These are phyloP conservation scores for Heliconius himera DNA, from an alignment of 1,140 invertebrate genomes.

Conservation along the genomic window DNA sequence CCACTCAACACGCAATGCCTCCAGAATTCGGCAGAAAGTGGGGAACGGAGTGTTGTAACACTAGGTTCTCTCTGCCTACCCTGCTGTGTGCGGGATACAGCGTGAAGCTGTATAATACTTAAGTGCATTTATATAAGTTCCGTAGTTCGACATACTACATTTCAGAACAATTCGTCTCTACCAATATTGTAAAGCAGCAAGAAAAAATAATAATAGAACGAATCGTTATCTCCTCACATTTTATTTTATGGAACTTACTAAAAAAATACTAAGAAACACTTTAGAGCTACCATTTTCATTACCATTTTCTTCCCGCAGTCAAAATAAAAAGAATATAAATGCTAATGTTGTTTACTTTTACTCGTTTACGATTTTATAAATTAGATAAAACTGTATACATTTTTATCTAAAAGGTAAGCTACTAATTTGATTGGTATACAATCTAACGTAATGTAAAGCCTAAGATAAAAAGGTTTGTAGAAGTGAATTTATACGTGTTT, in stretches of 20 bases:
- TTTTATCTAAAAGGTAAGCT: slow-evolving; percentile 40
- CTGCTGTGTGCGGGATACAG: too few relatives aligned
- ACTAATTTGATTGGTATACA: slow-evolving; percentile 60
- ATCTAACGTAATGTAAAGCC: slow-evolving; percentile 35
- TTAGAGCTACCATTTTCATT: not conserved
- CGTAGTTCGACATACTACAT: too few relatives aligned
- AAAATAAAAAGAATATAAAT: slow-evolving; percentile 15
- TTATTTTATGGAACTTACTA: not conserved
- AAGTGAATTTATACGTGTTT: not conserved
- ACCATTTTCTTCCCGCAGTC: not conserved
- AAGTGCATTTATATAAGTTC: too few relatives aligned
- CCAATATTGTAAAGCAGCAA: too few relatives aligned
- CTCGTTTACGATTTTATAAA: slow-evolving; percentile 24
- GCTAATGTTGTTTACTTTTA: slow-evolving; percentile 1
- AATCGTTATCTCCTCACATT: not conserved
- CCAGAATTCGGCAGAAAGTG: too few relatives aligned
- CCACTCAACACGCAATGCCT: too few relatives aligned
- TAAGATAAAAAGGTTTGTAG: slow-evolving; percentile 1
- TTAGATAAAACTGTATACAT: slow-evolving; percentile 32
- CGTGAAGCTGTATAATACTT: too few relatives aligned
- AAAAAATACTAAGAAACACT: not conserved
- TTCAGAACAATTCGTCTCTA: too few relatives aligned
- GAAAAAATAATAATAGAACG: not conserved
- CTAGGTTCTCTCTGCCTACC: too few relatives aligned
- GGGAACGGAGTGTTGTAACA: too few relatives aligned